Base-by-base conservation (phyloP, 2,797 vertebrate genomes). In the Tauraco hartlaubi region DNA sequence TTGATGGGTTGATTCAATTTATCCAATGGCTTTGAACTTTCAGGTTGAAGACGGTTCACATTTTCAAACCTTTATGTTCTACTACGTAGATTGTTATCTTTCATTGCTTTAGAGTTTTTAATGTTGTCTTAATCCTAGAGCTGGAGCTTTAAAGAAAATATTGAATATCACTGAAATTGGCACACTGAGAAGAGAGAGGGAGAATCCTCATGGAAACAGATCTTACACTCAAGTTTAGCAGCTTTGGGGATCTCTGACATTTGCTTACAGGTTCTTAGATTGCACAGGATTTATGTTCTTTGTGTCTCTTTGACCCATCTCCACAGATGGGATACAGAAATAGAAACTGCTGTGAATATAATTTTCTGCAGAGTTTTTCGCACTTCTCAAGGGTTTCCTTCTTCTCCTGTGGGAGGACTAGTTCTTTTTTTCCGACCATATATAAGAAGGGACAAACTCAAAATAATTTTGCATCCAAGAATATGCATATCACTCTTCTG, bases 251-350 rank as follows among this genome's bases (percentile, higher is more conserved):
- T 68, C 37, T 69, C 64, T 85, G 64, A 82, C 52, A 71, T 72
- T 95, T 93, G 49, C 23, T 92, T 72, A 46, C 35, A 93, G 26
- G 28, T 78, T 94, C 61, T 80, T 82, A 35, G 37, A 64, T n/a
- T 79, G 33, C 26, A 61, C 1, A 85, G 51, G 56, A 80, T 88
- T 92, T 89, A 56, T 85, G 9, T 88, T 87, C 51, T 85, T 85
- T 88, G 20, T 37, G 22, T 88, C 26, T 67, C 33, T 85, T 89
- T 92, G 89, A 91, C 68, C 72, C 21, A 19, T 55, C 61, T 85
- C 48, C 56, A 61, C 43, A 85, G 58, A 88, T 29, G 35, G 44
- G 31, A 74, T 69, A 35, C 43, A 81, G 73, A 75, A 94, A 83
- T 82, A 73, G 71, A 94, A 93, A 63, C 1, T 1, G 26, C 15